Base-by-base conservation (phyloP, 2,113 vertebrate species). In the Lophochroa leadbeateri region DNA sequence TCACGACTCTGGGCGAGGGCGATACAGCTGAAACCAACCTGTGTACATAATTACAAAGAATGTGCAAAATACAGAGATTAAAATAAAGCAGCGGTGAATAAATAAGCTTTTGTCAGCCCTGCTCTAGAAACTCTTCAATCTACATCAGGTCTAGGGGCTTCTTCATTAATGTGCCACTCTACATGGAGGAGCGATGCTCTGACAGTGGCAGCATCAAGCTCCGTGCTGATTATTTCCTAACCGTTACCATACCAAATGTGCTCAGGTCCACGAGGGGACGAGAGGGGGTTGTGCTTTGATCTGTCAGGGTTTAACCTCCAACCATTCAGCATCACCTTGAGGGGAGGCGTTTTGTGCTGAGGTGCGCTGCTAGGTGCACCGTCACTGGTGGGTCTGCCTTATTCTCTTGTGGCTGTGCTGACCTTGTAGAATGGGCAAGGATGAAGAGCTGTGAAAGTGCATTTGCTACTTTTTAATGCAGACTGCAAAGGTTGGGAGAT, bases 101-200 rank as follows among this genome's bases (percentile, higher is more conserved):
- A 96, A 96, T 80, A 53, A 1, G 3, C 77, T 88, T 94, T 96
- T 93, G 92, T 92, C 92, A 89, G 37, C 44, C 41, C 80, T 0
- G 7, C 41, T 95, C 80, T 65, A n/a, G 52, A 69, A 95, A 49
- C 58, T 55, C 53, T 88, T 96, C 95, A 41, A 47, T 95, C 92
- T 78, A 5, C 0, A 0, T 90, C 67, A 61, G 55, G 25, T 47
- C 55, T 88, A 21, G 80, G 49, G 72, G 9, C 35, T 91, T 82
- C 92, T 88, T 90, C 55, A 57, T 90, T 92, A 96, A 74, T 50
- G 33, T 60, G 18, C 37, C 0, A 0, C 20, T 41, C 44, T 25
- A n/a, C 11, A 3, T 13, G 50, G 49, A 58, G 44, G 47, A 47
- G 43, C 2, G 3, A 35, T 47, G 43, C 46, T 60, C 37, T 70